Percentiles rank a stretch among this genome's conserved stretches.
Conservation (phyloP, 2,797 vertebrate genomes). For the Petrocephalus sullivani region DNA sequence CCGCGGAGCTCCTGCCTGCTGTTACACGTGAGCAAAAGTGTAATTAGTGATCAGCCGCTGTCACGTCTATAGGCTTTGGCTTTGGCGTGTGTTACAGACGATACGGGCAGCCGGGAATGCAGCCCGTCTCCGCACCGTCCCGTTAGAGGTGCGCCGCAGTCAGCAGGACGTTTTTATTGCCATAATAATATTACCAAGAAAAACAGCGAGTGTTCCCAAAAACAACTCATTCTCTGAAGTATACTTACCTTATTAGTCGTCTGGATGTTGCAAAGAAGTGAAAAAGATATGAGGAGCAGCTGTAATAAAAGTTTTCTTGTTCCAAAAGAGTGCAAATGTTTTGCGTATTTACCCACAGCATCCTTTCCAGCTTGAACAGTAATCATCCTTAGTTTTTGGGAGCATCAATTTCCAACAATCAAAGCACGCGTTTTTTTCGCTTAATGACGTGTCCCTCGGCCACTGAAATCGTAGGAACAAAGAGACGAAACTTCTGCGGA, state of each 20-base stretch:
- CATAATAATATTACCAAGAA: background rate
- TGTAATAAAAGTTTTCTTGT: slow-evolving; percentile 42
- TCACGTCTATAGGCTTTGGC: background rate
- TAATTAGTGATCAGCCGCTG: background rate
- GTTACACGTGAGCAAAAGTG: background rate
- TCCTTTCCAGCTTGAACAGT: slow-evolving; percentile 41
- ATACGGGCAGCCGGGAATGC: background rate
- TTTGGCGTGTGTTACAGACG: background rate
- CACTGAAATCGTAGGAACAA: slow-evolving; percentile 31
- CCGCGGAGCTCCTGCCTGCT: slow-evolving; percentile 46
- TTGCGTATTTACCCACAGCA: slow-evolving; percentile 51
- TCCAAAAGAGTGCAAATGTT: slow-evolving; percentile 36
- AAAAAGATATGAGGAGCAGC: slow-evolving; percentile 27
- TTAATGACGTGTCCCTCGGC: slow-evolving; percentile 48
- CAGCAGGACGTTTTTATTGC: background rate
- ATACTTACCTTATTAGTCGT: slow-evolving; percentile 49
- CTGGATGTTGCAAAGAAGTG: slow-evolving; percentile 24
- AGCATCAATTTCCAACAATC: slow-evolving; percentile 57
- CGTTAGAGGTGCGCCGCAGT: background rate
- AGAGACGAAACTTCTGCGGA: background rate
- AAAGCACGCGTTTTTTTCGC: slow-evolving; percentile 31
- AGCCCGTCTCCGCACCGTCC: background rate
- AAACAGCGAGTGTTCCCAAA: background rate
- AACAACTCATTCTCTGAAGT: background rate
- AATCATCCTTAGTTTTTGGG: slow-evolving; percentile 35